phyloP scores from a whole-genome alignment of 2,797 vertebrate genomes.

The Pristis pectinata region DNA sequence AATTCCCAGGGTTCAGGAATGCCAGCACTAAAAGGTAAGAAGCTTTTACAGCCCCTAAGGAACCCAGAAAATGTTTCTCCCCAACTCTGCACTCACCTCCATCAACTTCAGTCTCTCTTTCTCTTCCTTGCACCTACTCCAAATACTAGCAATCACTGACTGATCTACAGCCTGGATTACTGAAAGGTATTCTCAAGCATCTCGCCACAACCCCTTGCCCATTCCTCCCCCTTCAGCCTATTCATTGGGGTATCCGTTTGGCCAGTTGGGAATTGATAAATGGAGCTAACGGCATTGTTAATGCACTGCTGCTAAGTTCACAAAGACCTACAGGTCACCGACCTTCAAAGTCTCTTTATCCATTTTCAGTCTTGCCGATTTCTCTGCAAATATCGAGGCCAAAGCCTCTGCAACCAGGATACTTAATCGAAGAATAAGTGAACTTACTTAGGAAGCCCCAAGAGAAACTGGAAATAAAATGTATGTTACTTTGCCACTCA shows the following conservation, averaged over 20 bases:
- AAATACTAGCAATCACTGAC: not conserved
- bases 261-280: not conserved
- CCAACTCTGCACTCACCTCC: not conserved
- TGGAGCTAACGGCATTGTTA: not conserved
- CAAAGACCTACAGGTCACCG: not conserved
- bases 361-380: too few relatives aligned
- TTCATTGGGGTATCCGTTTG: not conserved
- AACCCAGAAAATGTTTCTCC: not conserved
- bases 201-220: not conserved
- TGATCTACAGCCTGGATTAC: not conserved
- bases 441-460: not conserved
- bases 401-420: not conserved
- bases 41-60: too few relatives aligned
- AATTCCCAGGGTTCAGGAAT: not conserved
- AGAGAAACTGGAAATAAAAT: constrained; percentile 18
- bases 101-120: not conserved
- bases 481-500: not conserved
- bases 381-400: not conserved
- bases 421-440: not conserved
- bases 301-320: not conserved
- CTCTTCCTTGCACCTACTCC: not conserved
- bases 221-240: not conserved
- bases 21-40: not conserved
- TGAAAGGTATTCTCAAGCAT: not conserved
- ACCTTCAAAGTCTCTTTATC: not conserved